Percentiles rank a stretch among this genome's conserved stretches.
These are phyloP conservation scores for Halcyon senegalensis DNA, from an alignment of 2,113 vertebrate species.

Conservation along the genomic window DNA sequence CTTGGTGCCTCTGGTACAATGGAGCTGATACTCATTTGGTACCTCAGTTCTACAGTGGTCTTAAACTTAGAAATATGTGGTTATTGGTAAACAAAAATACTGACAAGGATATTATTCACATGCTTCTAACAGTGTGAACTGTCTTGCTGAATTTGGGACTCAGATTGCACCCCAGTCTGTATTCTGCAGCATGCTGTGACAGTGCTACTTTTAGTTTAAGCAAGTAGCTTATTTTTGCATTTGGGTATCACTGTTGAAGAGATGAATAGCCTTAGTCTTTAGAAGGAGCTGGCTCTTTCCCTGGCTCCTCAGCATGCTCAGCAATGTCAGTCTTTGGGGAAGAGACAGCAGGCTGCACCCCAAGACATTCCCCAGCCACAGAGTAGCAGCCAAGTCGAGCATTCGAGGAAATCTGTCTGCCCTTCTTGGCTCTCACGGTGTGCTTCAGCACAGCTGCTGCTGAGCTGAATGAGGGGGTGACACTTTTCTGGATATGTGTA, in stretches of 20 bases:
- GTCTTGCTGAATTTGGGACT: not conserved
- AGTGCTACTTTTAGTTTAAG: not conserved
- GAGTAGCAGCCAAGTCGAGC: not conserved
- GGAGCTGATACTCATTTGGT: not conserved
- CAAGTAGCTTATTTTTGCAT: not conserved
- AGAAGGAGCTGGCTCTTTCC: not conserved
- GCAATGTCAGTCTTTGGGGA: not conserved
- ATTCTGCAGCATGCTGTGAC: not conserved
- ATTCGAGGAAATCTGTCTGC: not conserved
- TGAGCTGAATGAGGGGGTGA: not conserved
- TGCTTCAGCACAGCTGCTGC: not conserved
- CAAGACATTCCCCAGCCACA: not conserved
- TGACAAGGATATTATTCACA: not conserved
- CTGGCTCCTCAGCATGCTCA: not conserved
- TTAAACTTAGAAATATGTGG: not conserved
- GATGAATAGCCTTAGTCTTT: not conserved
- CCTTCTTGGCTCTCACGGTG: not conserved
- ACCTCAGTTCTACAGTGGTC: not conserved
- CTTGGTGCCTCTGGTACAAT: not conserved
- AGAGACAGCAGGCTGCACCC: not conserved
- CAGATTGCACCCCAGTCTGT: not conserved
- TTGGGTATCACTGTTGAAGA: not conserved
- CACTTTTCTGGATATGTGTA: not conserved
- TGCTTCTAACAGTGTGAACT: accelerated
- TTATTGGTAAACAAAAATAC: not conserved